A percentile compares a stretch with the other conserved stretches of the same genome.
Evolutionary conservation across 2,797 vertebrate genomes (phyloP).

Genomic region (Poeciliopsis presidionis): DNA sequence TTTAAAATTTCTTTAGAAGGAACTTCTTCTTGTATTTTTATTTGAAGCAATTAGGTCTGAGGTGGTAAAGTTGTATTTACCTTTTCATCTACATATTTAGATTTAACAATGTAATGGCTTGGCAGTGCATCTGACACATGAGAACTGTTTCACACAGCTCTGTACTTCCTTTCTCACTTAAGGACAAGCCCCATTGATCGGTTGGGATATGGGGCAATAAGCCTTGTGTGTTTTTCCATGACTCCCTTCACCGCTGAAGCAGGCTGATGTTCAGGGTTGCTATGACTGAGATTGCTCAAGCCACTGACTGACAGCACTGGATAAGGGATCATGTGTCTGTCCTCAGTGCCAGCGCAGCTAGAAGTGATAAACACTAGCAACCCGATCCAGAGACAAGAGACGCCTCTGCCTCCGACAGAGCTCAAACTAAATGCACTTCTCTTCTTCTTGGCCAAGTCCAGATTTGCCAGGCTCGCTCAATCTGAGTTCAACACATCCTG

Average conservation of each 20-base stretch:
- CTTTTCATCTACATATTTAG: constrained; percentile 29
- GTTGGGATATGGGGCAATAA: constrained; percentile 68
- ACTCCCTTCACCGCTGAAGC: constrained; percentile 67
- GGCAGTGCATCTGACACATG: constrained; percentile 58
- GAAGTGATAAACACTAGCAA: constrained; percentile 95
- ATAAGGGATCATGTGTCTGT: constrained; percentile 91
- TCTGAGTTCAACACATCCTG: constrained; percentile 35
- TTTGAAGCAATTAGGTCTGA: constrained; percentile 14
- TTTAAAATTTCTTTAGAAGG: constrained; percentile 15
- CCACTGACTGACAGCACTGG: constrained; percentile 90
- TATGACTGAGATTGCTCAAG: constrained; percentile 79
- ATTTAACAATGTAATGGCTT: constrained; percentile 55
- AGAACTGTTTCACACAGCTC: constrained; percentile 66
- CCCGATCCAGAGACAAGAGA: constrained; percentile 90
- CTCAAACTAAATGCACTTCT: constrained; percentile 89
- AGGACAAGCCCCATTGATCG: constrained; percentile 79
- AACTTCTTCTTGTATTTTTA: constrained; percentile 10
- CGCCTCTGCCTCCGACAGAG: constrained; percentile 87
- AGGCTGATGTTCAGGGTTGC: constrained; percentile 58
- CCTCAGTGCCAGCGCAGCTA: constrained; percentile 89
- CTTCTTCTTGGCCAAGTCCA: constrained; percentile 69
- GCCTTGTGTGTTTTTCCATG: constrained; percentile 72
- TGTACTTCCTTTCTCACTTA: constrained; percentile 78
- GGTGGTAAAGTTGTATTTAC: constrained; percentile 10
- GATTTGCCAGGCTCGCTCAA: constrained; percentile 49